These are phyloP conservation scores for Callosobruchus maculatus DNA, from an alignment of 2,888 invertebrate species.

Conservation along the genomic window DNA sequence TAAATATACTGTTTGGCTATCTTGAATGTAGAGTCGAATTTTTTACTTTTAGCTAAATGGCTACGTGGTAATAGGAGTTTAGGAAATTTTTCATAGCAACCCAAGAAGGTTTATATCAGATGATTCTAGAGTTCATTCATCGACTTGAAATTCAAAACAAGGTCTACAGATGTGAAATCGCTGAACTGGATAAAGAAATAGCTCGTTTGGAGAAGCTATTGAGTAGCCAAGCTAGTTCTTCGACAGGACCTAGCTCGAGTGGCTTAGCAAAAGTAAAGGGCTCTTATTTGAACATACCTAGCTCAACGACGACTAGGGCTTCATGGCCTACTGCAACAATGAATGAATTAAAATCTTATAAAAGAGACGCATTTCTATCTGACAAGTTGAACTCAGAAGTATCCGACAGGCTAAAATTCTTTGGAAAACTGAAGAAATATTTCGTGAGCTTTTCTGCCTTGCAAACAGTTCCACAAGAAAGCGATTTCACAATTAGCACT, in stretches of 20 bases:
- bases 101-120: constrained; percentile 63
- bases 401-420: constrained; percentile 27
- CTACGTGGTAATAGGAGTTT: no score
- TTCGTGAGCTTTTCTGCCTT: constrained; percentile 36
- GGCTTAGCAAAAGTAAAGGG: constrained; percentile 14
- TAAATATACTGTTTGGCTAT: background rate
- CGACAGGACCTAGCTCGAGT: constrained; percentile 17
- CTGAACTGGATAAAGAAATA: constrained; percentile 74
- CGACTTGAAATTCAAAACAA: constrained; percentile 88
- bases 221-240: constrained; percentile 34
- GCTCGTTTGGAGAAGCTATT: constrained; percentile 67
- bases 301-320: constrained; percentile 19
- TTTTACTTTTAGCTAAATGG: no score
- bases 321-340: constrained; percentile 34
- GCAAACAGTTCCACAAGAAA: constrained; percentile 1
- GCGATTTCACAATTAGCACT: constrained; percentile 2
- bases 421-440: constrained; percentile 34
- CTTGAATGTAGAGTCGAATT: no score
- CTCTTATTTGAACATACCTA: constrained; percentile 13
- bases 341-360: background rate
- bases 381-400: constrained; percentile 28
- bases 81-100: no score
- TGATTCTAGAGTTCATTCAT: constrained; percentile 76
- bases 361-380: constrained; percentile 15
- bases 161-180: constrained; percentile 80